These are phyloP conservation scores for Corythoichthys intestinalis DNA, from an alignment of 2,113 vertebrate genomes.

Conservation along the genomic window DNA sequence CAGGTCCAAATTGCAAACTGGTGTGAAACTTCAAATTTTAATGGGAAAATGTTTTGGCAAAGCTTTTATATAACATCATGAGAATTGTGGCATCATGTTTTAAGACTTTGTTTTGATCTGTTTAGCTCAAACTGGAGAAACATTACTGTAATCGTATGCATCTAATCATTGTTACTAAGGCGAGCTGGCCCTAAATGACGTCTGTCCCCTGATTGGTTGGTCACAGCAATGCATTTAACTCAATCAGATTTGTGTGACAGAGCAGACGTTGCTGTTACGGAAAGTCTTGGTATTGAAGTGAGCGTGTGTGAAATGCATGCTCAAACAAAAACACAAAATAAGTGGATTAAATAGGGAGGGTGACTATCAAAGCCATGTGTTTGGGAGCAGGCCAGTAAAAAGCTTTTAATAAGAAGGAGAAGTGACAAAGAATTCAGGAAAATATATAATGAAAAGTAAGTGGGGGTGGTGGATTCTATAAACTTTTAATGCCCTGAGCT, in stretches of 20 bases:
- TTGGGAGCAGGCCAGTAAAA: constrained; percentile 48
- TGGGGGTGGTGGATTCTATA: constrained; percentile 34
- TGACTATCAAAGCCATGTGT: constrained; percentile 64
- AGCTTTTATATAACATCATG: too few relatives aligned
- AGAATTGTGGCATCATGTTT: too few relatives aligned
- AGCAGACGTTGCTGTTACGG: constrained; percentile 36
- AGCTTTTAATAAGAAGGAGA: constrained; percentile 36
- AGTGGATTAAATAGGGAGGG: constrained; percentile 22
- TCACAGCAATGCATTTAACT: constrained; percentile 20
- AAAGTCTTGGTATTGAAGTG: constrained; percentile 39
- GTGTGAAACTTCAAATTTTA: too few relatives aligned
- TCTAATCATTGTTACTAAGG: too few relatives aligned
- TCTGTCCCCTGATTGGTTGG: too few relatives aligned
- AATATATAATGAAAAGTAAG: neutral
- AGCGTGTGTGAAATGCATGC: constrained; percentile 35
- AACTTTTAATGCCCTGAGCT: constrained; percentile 65
- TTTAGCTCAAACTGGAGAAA: too few relatives aligned
- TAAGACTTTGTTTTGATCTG: too few relatives aligned
- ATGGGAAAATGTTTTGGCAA: too few relatives aligned
- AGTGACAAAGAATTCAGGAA: constrained; percentile 41
- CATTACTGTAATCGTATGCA: too few relatives aligned
- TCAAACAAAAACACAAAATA: constrained; percentile 40
- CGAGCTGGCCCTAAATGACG: too few relatives aligned
- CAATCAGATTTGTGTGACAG: constrained; percentile 50
- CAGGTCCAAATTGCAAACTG: neutral